Evolutionary conservation across 2,797 vertebrate genomes (phyloP).

Genomic region (Crypturellus tataupa): DNA sequence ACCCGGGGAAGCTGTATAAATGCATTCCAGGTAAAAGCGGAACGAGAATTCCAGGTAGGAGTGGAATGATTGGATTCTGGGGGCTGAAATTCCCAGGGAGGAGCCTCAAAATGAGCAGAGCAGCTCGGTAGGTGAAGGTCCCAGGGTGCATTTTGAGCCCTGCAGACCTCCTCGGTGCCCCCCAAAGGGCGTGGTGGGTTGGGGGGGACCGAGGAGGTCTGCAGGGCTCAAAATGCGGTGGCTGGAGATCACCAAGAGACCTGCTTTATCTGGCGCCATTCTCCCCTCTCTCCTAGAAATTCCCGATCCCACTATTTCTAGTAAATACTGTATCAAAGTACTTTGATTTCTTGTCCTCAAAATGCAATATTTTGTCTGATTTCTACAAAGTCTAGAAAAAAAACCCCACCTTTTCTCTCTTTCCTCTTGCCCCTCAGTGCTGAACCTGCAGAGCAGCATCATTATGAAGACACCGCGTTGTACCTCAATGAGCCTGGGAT

Average conservation of each 20-base stretch:
- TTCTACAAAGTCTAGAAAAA: not conserved
- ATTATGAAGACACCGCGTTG: slow-evolving; percentile 66
- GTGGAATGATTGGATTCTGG: not conserved
- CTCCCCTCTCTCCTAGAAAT: not conserved
- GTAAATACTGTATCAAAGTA: not conserved
- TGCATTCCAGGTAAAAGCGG: not conserved
- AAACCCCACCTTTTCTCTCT: not conserved
- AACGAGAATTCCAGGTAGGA: not conserved
- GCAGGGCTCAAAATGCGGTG: not conserved
- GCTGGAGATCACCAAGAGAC: not conserved
- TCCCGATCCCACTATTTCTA: not conserved
- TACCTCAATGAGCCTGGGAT: slow-evolving; percentile 70
- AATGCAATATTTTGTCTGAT: not conserved
- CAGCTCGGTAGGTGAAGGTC: not conserved
- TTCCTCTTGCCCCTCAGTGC: slow-evolving; percentile 60
- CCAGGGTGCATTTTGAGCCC: not conserved
- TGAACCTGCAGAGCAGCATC: slow-evolving; percentile 71
- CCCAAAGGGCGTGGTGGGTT: too few relatives aligned
- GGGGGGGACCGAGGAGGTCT: too few relatives aligned
- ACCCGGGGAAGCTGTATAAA: not conserved
- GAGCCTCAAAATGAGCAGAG: not conserved
- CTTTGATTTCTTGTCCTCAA: slow-evolving; percentile 24
- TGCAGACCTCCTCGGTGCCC: fast-evolving
- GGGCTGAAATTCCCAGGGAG: not conserved
- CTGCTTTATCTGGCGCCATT: not conserved